Evolutionary conservation across 37 sponge, comb jelly and placozoan genomes (phyloP).

Genomic region (Spongilla lacustris): DNA sequence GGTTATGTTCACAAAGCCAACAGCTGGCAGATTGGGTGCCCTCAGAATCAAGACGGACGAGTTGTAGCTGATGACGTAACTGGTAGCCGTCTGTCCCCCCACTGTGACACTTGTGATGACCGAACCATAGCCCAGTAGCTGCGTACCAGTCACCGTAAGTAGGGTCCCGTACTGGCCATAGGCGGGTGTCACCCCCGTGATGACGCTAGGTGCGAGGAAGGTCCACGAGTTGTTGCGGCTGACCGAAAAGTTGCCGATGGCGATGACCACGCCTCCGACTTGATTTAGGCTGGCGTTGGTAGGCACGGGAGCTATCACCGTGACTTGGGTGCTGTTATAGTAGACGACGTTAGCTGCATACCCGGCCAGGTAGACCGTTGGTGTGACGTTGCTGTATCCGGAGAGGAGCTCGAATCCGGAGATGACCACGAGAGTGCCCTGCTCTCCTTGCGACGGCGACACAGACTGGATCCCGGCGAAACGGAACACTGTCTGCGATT

Average conservation of each 20-base stretch:
- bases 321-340: neutral
- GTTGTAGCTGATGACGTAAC: slow-evolving; percentile 8
- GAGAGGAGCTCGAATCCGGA: slow-evolving; percentile 58
- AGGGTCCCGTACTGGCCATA: slow-evolving; percentile 73
- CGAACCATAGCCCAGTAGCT: slow-evolving; percentile 68
- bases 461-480: slow-evolving; percentile 39
- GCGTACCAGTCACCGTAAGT: slow-evolving; percentile 51
- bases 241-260: neutral
- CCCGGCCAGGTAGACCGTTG: slow-evolving; percentile 38
- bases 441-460: slow-evolving; percentile 55
- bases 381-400: slow-evolving; percentile 28
- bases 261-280: neutral
- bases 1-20: slow-evolving; percentile 28
- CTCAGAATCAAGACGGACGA: slow-evolving; percentile 15
- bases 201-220: slow-evolving; percentile 35
- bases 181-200: slow-evolving; percentile 37
- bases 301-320: slow-evolving; percentile 25
- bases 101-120: slow-evolving; percentile 4
- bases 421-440: slow-evolving; percentile 70
- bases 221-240: slow-evolving; percentile 33
- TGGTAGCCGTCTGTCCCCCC: slow-evolving; percentile 9
- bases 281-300: neutral
- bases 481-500: slow-evolving; percentile 26
- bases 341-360: slow-evolving; percentile 28
- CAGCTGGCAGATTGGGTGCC: slow-evolving; percentile 23